Percentiles rank a stretch among this genome's conserved stretches.
Evolutionary conservation across 2,888 invertebrate genomes (phyloP).

Genomic region (Agrotis puta): DNA sequence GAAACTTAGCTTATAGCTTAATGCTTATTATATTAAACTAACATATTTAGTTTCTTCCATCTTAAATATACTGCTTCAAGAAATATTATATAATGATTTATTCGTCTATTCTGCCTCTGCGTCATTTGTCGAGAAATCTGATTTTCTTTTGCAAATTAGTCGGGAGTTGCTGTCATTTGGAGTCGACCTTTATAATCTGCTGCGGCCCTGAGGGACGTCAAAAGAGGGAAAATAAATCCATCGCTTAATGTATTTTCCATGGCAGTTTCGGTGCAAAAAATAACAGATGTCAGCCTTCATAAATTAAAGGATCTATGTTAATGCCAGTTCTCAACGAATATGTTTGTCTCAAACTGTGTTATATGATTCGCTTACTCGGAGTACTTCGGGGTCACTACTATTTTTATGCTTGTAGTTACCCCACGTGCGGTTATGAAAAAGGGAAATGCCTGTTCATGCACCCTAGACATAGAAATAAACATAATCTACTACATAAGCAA

Average conservation of each 20-base stretch:
- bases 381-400: too few species aligned
- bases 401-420: too few species aligned
- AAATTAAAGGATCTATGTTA: not conserved
- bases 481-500: not conserved
- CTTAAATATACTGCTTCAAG: conserved; percentile 13
- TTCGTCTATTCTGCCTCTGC: conserved; percentile 16
- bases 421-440: not conserved
- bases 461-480: not conserved
- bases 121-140: conserved; percentile 32
- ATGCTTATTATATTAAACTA: conserved; percentile 32
- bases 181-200: conserved; percentile 3
- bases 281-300: not conserved
- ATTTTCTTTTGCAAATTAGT: conserved; percentile 41
- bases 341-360: not conserved
- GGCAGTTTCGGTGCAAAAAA: not conserved
- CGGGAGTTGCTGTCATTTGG: conserved; percentile 15
- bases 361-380: not conserved
- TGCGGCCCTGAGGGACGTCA: conserved; percentile 3
- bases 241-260: conserved; percentile 22
- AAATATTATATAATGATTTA: conserved; percentile 35
- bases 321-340: not conserved
- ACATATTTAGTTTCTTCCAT: conserved; percentile 17
- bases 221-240: conserved; percentile 6
- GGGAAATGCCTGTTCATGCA: not conserved
- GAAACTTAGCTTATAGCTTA: conserved; percentile 27